Base-by-base conservation (phyloP, 1,140 invertebrate genomes). In the Venustaconcha ellipsiformis region DNA sequence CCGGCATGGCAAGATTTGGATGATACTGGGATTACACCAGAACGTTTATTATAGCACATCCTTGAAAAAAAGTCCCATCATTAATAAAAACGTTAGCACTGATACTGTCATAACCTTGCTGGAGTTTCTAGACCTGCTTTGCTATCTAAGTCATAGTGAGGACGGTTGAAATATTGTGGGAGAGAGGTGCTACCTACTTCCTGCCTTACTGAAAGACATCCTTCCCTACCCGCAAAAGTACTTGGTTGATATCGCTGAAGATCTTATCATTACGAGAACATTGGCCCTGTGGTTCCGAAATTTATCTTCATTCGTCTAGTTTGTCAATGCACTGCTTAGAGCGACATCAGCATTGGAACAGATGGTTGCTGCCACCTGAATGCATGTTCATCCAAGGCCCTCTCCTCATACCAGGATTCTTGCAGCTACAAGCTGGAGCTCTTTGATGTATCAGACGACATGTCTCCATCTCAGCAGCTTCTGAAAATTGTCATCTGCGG, bases 371-470 rank as follows among this genome's bases (percentile, higher is more conserved):
- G 64, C 56, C 74, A 79, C 58, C 67, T 81, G 6, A 79, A 79
- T 68, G 77, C 79, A 14, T 74, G 67, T 56, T 73, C 75, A 14
- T 67, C 73, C 12, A 76, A 76, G 55, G 82, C 78, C 3, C 60
- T 81, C 26, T 82, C 82, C 57, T 78, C 78, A 14, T 77, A 74
- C 70, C 55, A 65, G 26, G 62, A 79, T 3, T 70, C 71, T 30
- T 62, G 66, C 26, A 78, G 76, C 60, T 79, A 72, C 58, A 81
- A 83, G 26, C 57, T 82, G 15, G 82, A 83, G 64, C 64, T 79
- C 23, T 59, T 74, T 58, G 67, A 75, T 15, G 26, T 72, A 13
- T 57, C 65, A 15, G 70, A 73, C 56, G 68, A 58, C 48, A 18
- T 23, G 60, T 56, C 71, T 14, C 72, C 72, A 8, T 62, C 72